Conservation (phyloP, 1,140 invertebrate genomes). For the Drosophila kurseongensis region DNA sequence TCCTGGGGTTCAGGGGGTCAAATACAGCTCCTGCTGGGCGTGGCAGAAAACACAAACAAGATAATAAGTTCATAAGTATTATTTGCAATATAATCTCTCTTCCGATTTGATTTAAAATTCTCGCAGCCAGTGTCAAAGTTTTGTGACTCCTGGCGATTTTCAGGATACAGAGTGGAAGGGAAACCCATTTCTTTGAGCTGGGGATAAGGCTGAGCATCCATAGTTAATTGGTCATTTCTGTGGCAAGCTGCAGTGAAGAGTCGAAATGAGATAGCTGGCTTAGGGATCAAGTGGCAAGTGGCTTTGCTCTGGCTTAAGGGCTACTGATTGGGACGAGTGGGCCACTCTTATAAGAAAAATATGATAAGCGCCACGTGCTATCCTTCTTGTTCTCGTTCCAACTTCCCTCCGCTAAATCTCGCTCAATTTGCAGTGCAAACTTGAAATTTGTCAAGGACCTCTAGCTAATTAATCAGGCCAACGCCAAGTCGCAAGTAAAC, state of each 20-base stretch:
- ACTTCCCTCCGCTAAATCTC: slow-evolving; percentile 23
- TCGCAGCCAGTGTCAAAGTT: slow-evolving; percentile 69
- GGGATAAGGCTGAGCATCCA: slow-evolving; percentile 53
- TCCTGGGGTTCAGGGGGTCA: slow-evolving; percentile 6
- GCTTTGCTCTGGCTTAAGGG: slow-evolving; percentile 27
- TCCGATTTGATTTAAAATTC: slow-evolving; percentile 75
- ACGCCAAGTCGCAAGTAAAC: slow-evolving; percentile 72
- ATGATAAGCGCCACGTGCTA: slow-evolving; percentile 46
- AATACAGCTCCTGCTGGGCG: slow-evolving; percentile 15
- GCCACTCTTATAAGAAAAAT: slow-evolving; percentile 13
- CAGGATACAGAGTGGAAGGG: background rate
- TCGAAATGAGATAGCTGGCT: slow-evolving; percentile 33
- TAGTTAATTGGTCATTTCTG: slow-evolving; percentile 72
- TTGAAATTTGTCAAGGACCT: slow-evolving; percentile 40
- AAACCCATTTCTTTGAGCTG: slow-evolving; percentile 33
- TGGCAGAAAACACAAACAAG: slow-evolving; percentile 72
- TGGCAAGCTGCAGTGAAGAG: slow-evolving; percentile 24
- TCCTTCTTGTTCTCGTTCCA: background rate
- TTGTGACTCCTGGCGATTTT: slow-evolving; percentile 39
- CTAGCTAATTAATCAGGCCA: slow-evolving; percentile 56
- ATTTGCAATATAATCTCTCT: slow-evolving; percentile 76
- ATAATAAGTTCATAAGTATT: slow-evolving; percentile 84
- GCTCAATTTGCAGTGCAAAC: slow-evolving; percentile 44
- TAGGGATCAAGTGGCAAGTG: slow-evolving; percentile 29
- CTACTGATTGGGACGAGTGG: slow-evolving; percentile 34